A percentile compares a stretch with the other conserved stretches of the same genome.
These are phyloP conservation scores for Podarcis muralis DNA, from an alignment of 2,113 vertebrate genomes.

Conservation along the genomic window DNA sequence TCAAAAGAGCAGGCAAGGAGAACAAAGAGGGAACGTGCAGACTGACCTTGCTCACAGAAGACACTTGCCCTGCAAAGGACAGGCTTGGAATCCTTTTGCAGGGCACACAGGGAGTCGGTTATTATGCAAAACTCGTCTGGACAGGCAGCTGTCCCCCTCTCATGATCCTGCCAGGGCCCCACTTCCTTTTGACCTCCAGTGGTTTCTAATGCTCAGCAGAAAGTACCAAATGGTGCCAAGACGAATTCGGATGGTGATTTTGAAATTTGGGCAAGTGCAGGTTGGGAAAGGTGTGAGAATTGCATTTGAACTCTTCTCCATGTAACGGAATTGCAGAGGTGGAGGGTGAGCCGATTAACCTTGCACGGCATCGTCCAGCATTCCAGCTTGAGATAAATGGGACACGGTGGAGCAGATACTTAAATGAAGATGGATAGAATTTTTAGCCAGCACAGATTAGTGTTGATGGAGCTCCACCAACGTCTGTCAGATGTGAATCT, in stretches of 20 bases:
- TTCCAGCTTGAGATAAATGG: background rate
- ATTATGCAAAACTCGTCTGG: background rate
- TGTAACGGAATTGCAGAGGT: background rate
- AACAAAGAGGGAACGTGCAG: slow-evolving; percentile 28
- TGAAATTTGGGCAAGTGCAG: slow-evolving; percentile 17
- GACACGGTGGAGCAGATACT: fast-evolving
- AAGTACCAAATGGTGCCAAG: slow-evolving; percentile 23
- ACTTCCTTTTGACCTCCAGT: fast-evolving
- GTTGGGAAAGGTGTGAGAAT: background rate
- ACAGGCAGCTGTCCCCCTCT: background rate
- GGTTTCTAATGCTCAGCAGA: background rate
- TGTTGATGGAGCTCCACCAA: background rate
- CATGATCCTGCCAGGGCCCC: background rate
- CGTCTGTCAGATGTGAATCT: fast-evolving
- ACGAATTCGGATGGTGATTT: slow-evolving; percentile 39
- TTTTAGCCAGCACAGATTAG: background rate
- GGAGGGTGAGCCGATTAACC: background rate
- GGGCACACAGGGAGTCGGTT: background rate
- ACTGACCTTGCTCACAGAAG: slow-evolving; percentile 21
- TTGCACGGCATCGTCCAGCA: background rate
- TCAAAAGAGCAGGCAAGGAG: slow-evolving; percentile 45
- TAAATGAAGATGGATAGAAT: background rate
- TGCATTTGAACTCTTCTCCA: background rate
- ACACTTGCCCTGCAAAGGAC: background rate
- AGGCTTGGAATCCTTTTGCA: slow-evolving; percentile 23